Conservation (phyloP, 2,888 invertebrate genomes). For the Drosophila pseudotakahashii region DNA sequence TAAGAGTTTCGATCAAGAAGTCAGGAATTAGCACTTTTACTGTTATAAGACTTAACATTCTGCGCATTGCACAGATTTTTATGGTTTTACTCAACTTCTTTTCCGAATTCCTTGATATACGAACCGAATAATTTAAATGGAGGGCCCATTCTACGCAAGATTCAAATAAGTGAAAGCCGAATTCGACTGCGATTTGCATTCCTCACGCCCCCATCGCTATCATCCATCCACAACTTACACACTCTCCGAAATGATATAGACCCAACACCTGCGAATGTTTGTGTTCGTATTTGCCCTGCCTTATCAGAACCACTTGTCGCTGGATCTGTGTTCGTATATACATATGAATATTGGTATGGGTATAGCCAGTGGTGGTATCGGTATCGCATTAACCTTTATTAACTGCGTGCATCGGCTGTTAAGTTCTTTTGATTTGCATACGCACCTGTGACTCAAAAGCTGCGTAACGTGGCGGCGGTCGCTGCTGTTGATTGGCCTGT, state of each 20-base stretch:
- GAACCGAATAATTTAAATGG: constrained; percentile 4
- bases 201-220: constrained; percentile 41
- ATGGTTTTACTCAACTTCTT: neutral
- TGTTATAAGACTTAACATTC: neutral
- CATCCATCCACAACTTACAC: constrained; percentile 3
- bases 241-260: constrained; percentile 16
- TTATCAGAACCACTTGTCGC: constrained; percentile 54
- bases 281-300: constrained; percentile 34
- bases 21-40: neutral
- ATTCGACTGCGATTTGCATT: constrained; percentile 18
- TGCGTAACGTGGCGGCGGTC: constrained; percentile 65
- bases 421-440: constrained; percentile 38
- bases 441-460: constrained; percentile 69
- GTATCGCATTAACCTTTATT: constrained; percentile 60
- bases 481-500: constrained; percentile 27
- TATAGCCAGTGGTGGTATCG: constrained; percentile 38
- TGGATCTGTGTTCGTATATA: constrained; percentile 6
- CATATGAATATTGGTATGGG: constrained; percentile 27
- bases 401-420: constrained; percentile 59
- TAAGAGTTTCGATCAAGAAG: neutral
- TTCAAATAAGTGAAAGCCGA: constrained; percentile 27
- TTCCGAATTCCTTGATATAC: neutral
- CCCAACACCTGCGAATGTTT: constrained; percentile 24
- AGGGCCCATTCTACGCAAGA: constrained; percentile 2
- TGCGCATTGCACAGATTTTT: neutral